A percentile compares a stretch with the other conserved stretches of the same genome.
These are phyloP conservation scores for Atta colombica DNA, from an alignment of 1,140 invertebrate species.

Conservation along the genomic window DNA sequence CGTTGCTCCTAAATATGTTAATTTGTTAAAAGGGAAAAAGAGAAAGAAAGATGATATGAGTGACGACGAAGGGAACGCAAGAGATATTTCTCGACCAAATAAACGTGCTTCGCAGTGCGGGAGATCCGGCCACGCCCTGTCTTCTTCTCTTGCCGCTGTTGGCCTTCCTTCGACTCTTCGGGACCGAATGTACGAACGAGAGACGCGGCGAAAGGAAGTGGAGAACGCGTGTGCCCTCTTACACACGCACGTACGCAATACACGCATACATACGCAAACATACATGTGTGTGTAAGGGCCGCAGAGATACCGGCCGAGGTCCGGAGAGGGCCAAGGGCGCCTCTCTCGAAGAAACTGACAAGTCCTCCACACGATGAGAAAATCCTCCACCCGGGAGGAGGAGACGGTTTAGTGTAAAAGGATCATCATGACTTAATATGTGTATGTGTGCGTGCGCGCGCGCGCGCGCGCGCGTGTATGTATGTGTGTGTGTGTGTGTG, in stretches of 20 bases:
- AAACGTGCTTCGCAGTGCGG: conserved; percentile 72
- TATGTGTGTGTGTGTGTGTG: no score
- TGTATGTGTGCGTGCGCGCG: no score
- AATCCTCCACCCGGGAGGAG: conserved; percentile 53
- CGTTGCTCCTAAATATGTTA: conserved; percentile 21
- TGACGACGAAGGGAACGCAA: conserved; percentile 13
- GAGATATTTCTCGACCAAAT: conserved; percentile 70
- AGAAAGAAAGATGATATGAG: conserved; percentile 44
- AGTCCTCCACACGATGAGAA: conserved; percentile 56
- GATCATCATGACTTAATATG: conserved; percentile 1
- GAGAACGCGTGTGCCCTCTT: conserved; percentile 50
- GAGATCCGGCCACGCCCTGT: conserved; percentile 76
- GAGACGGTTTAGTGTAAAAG: conserved; percentile 52
- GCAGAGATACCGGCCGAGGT: conserved; percentile 34
- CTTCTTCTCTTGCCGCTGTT: conserved; percentile 69
- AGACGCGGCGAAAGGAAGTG: conserved; percentile 55
- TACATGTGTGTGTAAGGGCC: neutral
- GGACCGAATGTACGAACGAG: conserved; percentile 38
- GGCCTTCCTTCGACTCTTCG: conserved; percentile 72
- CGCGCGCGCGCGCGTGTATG: no score
- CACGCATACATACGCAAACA: neutral
- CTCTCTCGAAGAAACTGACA: conserved; percentile 59
- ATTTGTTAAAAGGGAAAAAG: neutral
- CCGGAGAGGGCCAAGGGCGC: conserved; percentile 66
- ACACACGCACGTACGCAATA: neutral